A percentile compares a stretch with the other conserved stretches of the same genome.
These are phyloP conservation scores for Synodontis membranacea DNA, from an alignment of 2,113 vertebrate genomes.

Conservation along the genomic window DNA sequence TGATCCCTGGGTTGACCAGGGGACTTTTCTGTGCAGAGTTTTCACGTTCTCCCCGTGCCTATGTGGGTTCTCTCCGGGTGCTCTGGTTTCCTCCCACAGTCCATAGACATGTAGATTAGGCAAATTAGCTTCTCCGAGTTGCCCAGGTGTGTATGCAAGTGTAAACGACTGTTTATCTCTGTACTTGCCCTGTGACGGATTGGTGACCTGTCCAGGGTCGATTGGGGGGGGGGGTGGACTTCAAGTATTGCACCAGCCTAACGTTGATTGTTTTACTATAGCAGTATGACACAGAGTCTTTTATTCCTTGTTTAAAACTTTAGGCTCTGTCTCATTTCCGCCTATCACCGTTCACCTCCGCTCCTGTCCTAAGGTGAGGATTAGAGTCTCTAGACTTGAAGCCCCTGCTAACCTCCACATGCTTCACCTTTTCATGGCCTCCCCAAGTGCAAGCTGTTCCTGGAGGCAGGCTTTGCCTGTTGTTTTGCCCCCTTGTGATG, in stretches of 20 bases:
- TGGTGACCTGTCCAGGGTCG: too few species aligned
- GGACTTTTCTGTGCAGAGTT: too few species aligned
- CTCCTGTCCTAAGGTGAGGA: conserved; percentile 62
- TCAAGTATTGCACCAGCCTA: not conserved
- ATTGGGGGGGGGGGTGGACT: too few species aligned
- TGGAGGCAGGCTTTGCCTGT: conserved; percentile 60
- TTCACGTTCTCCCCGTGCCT: too few species aligned
- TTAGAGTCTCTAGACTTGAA: conserved; percentile 64
- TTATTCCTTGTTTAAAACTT: not conserved
- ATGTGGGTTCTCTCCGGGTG: too few species aligned
- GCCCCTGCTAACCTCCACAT: conserved; percentile 50
- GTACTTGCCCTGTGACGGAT: too few species aligned
- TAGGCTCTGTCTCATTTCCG: conserved; percentile 55
- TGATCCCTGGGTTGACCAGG: too few species aligned
- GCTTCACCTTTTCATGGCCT: conserved; percentile 61
- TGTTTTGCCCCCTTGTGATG: conserved; percentile 65
- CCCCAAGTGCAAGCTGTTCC: conserved; percentile 71
- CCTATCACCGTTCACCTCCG: conserved; percentile 46
- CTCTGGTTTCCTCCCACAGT: too few species aligned
- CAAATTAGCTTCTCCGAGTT: too few species aligned
- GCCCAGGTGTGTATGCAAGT: too few species aligned
- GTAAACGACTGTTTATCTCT: too few species aligned
- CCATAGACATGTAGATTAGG: too few species aligned
- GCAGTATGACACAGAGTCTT: not conserved
- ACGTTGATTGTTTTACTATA: not conserved